phyloP scores from a whole-genome alignment of 92 coral and sea anemone genomes.

The Phenganax subtilis region DNA sequence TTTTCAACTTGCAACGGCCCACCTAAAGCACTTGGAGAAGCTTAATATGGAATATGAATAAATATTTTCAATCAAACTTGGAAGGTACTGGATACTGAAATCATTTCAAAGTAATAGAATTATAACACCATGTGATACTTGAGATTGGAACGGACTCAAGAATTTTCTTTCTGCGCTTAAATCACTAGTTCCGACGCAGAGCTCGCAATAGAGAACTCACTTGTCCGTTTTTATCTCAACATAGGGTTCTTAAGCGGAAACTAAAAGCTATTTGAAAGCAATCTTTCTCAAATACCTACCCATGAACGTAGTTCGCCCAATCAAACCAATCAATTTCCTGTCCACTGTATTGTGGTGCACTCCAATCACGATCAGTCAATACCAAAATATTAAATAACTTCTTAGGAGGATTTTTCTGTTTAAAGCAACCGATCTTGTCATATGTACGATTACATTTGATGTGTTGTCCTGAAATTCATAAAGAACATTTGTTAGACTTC shows the following conservation, averaged over 20 bases:
- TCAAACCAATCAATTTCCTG: slow-evolving; percentile 38
- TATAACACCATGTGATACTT: no score
- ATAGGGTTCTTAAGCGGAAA: background rate
- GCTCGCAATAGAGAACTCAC: background rate
- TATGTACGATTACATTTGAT: slow-evolving; percentile 30
- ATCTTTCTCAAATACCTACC: slow-evolving; percentile 4
- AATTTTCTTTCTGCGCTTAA: no score
- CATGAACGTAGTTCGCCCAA: slow-evolving; percentile 44
- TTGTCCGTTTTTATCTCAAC: background rate
- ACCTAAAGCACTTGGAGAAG: no score
- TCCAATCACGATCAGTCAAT: slow-evolving; percentile 40
- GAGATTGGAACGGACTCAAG: no score
- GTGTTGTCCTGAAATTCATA: background rate
- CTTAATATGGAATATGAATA: no score
- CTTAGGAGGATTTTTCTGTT: background rate
- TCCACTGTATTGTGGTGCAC: slow-evolving; percentile 32
- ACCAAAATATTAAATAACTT: slow-evolving; percentile 22
- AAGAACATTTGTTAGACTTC: no score
- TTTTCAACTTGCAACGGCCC: no score
- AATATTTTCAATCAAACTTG: no score
- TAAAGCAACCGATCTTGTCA: slow-evolving; percentile 42
- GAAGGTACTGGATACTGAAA: no score
- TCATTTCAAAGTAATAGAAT: no score
- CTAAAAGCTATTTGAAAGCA: no score
- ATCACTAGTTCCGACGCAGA: background rate